Evolutionary conservation across 2,113 vertebrate species (phyloP), one percentile per base, ranked within the genome.

Genomic region (Galeopterus variegatus): DNA sequence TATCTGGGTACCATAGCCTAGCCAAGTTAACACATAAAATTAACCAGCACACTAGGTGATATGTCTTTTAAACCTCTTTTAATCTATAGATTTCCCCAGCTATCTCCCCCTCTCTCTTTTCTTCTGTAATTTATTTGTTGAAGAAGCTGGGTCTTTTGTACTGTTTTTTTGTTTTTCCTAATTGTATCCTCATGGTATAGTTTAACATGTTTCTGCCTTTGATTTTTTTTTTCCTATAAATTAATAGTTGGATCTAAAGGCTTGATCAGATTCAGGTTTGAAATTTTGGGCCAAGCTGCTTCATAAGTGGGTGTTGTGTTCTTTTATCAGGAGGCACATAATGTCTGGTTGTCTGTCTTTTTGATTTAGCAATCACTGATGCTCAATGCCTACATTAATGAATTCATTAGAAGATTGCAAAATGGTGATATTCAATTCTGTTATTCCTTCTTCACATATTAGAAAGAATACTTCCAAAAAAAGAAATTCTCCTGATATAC

Each of bases 381-480:
- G 67, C 10, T 73, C 23, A 52, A 9, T 52, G 10, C 31, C 54
- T 83, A 83, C 21, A 82, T 50, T 54, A 23, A 60, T 50, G 41
- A 48, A 83, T 48, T 92, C 41, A 60, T 11, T 62, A 72, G 23
- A 33, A 9, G 70, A 85, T 76, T 76, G 70, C 50, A 56, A 76
- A 56, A 76, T 18, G 58, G 8, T 13, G 4, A 64, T 45, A 64
- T 65, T 65, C 6, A 64, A 79, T 65, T 65, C 24, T 54, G 31
- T 79, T 41, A 41, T 84, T 84, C 23, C 67, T 85, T 85, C 48
- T 54, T 85, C 48, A 52, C 65, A 56, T 76, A 33, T 93, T 93
- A 36, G 36, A 8, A 50, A 17, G 17, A 87, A 24, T 69, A n/a
- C 5, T 70, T 69, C 73, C 23, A 79, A 92, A 62, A 28, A 48